Conservation (phyloP, 2,797 vertebrate species). For the Carapus acus region DNA sequence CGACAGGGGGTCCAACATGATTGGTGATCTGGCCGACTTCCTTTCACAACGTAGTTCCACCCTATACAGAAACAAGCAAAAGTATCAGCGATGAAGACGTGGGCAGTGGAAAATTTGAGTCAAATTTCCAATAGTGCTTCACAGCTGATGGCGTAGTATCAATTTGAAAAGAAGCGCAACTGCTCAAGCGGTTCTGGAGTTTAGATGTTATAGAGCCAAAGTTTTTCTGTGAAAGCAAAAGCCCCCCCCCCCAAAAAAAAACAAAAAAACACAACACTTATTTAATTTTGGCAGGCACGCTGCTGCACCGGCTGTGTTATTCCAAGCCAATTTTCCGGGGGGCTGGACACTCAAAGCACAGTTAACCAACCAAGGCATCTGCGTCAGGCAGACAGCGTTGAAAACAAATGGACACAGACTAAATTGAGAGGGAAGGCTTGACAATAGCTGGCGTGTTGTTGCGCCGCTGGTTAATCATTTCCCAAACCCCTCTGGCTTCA, state of each 20-base stretch:
- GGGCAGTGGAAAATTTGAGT: no score
- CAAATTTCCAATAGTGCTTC: no score
- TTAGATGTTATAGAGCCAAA: rapidly evolving
- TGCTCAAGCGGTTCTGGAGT: rapidly evolving
- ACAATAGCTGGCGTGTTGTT: slow-evolving; percentile 66
- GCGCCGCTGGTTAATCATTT: slow-evolving; percentile 75
- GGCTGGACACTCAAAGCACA: slow-evolving; percentile 39
- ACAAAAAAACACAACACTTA: slow-evolving; percentile 6
- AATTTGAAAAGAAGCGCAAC: background rate
- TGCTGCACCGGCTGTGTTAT: slow-evolving; percentile 50
- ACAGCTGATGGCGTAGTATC: background rate
- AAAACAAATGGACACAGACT: slow-evolving; percentile 64
- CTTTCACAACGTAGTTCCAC: slow-evolving; percentile 12
- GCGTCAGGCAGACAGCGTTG: slow-evolving; percentile 42
- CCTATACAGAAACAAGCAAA: slow-evolving; percentile 12
- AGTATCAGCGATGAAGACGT: background rate
- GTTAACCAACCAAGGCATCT: slow-evolving; percentile 69
- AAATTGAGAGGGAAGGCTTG: slow-evolving; percentile 69
- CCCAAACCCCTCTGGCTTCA: slow-evolving; percentile 74
- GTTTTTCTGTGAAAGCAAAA: background rate
- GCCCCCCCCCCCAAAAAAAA: no score
- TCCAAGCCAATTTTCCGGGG: slow-evolving; percentile 57
- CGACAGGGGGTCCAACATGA: slow-evolving; percentile 2
- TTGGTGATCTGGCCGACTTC: slow-evolving; percentile 21
- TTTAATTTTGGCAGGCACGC: slow-evolving; percentile 6